Percentiles rank a stretch among this genome's conserved stretches.
Conservation (phyloP, 1,140 invertebrate genomes). For the Megalopta genalis region DNA sequence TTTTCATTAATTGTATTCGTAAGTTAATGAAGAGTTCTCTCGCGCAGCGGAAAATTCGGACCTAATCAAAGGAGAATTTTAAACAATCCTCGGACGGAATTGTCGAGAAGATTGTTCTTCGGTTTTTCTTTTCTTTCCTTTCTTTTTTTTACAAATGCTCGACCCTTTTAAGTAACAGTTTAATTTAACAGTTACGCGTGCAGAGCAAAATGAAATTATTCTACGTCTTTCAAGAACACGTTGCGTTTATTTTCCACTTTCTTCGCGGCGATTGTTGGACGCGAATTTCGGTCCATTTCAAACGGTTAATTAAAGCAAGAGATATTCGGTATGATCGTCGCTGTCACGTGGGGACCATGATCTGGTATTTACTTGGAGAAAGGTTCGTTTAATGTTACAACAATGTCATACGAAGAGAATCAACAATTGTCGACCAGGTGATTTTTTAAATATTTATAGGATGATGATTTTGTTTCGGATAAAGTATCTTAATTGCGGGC, state of each 20-base stretch:
- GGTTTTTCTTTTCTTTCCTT: neutral
- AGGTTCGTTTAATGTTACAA: neutral
- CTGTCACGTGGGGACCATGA: neutral
- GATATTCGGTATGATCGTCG: neutral
- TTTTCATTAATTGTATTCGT: neutral
- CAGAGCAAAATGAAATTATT: neutral
- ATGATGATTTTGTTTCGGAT: no score
- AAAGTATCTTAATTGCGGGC: no score
- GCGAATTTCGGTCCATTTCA: neutral
- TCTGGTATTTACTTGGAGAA: neutral
- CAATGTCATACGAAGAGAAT: no score
- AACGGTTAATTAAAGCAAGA: neutral
- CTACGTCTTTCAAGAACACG: neutral
- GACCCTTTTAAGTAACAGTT: neutral
- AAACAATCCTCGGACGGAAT: neutral
- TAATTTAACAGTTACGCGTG: neutral
- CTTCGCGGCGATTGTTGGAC: neutral
- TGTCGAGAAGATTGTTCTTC: neutral
- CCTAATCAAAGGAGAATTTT: neutral
- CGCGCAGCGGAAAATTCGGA: neutral
- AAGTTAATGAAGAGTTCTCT: neutral
- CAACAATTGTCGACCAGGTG: no score
- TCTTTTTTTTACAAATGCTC: neutral
- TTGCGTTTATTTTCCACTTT: neutral
- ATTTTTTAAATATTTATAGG: no score